phyloP scores from a whole-genome alignment of 2,113 vertebrate species.

The Leucosticte australis region DNA sequence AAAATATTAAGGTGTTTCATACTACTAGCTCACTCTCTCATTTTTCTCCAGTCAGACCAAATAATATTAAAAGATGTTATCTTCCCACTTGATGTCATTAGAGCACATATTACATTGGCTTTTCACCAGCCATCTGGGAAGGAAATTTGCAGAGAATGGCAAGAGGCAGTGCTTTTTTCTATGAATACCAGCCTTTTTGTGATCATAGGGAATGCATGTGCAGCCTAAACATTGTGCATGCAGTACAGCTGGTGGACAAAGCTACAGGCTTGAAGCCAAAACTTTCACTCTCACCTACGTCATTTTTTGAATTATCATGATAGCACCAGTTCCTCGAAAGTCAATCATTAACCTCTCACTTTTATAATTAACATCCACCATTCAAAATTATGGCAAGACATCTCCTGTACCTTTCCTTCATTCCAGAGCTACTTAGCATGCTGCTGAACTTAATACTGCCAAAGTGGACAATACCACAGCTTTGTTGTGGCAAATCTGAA shows the following conservation, averaged over 20 bases:
- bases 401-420: not conserved
- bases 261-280: not conserved
- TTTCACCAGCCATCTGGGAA: not conserved
- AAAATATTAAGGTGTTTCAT: not conserved
- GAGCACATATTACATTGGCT: not conserved
- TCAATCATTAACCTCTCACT: not conserved
- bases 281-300: not conserved
- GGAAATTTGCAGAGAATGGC: not conserved
- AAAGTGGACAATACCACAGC: fast-evolving
- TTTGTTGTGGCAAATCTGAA: not conserved
- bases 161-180: not conserved
- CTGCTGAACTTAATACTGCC: not conserved
- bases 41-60: not conserved
- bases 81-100: not conserved
- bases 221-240: not conserved
- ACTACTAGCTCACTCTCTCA: not conserved
- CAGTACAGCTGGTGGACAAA: not conserved
- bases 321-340: not conserved
- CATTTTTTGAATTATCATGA: not conserved
- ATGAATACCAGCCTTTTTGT: fast-evolving
- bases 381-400: not conserved
- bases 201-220: fast-evolving
- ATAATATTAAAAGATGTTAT: not conserved
- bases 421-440: fast-evolving
- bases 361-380: not conserved